Base-by-base conservation (phyloP, 2,888 invertebrate genomes). In the Dynastes tityus region DNA sequence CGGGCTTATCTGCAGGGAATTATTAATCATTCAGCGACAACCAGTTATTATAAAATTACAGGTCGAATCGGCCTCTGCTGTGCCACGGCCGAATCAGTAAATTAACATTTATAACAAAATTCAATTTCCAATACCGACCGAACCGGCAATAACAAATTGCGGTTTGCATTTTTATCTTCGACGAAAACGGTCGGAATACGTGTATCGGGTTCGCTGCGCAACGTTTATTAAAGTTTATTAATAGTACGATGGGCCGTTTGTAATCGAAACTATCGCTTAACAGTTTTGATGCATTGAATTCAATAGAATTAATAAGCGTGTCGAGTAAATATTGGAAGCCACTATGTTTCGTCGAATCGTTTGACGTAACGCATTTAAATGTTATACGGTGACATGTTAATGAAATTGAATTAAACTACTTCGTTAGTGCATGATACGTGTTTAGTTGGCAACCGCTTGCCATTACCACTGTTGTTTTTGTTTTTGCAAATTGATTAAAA, bases 91-190 rank as follows among this genome's bases (percentile, higher is more conserved):
- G 73, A 61, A 74, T 61, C 73, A 45, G 61, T 45, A 61, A 74
- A 74, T 74, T 74, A 74, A 74, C 61, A 74, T 63, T 74, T 74
- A 74, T 45, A 74, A 74, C 58, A 74, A 74, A 61, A 74, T 74
- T 74, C 61, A 74, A 74, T 74, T 74, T 74, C 45, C 73, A 45
- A 13, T 45, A 27, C 73, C 27, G 55, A 49, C 45, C 13, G 58
- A 22, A 61, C 45, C 6, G 27, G 45, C 45, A 74, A 74, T 61
- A 74, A 27, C 29, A 63, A 58, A 61, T 61, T 45, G 61, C n/a
- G 55, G 73, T 45, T 45, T 13, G 61, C 40, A 27, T 61, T 74
- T 74, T 61, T 74, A 45, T 68, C 61, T 61, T 37, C 11, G 1
- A 13, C 5, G 49, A 74, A 61, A n/a, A n/a, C 27, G 27, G 32